Evolutionary conservation across 2,797 vertebrate species (phyloP).

Genomic region (Siniperca scherzeri): DNA sequence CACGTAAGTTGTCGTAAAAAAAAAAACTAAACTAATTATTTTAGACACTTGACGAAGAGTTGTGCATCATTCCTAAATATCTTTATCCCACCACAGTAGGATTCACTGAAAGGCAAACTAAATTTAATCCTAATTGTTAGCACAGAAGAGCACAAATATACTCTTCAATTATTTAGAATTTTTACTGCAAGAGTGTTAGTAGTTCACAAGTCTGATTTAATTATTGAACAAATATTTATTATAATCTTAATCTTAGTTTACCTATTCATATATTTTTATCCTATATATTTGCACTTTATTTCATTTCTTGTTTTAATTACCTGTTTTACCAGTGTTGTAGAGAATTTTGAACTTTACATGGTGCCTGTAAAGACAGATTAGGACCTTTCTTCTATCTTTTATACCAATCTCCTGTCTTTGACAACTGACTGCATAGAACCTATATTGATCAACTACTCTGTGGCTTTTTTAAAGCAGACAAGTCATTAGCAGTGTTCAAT

Average conservation of each 20-base stretch:
- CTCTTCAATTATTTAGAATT: not conserved
- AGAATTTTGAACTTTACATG: not conserved
- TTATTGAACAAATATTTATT: not conserved
- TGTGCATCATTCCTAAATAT: not conserved
- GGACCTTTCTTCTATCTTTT: constrained; percentile 10
- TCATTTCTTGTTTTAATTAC: not conserved
- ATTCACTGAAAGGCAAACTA: not conserved
- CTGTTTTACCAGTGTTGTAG: not conserved
- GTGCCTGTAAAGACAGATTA: too few relatives aligned
- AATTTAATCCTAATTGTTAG: not conserved
- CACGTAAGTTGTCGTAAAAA: not conserved
- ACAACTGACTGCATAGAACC: not conserved
- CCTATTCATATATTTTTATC: not conserved
- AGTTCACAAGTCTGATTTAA: not conserved
- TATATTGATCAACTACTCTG: constrained; percentile 21
- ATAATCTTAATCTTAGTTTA: not conserved
- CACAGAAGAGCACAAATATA: not conserved
- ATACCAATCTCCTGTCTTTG: constrained; percentile 10
- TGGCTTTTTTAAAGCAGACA: not conserved
- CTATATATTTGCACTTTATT: not conserved
- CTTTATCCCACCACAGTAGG: not conserved
- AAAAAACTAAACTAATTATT: not conserved
- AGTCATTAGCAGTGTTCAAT: constrained; percentile 44
- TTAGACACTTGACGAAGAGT: not conserved
- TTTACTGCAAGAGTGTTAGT: not conserved